These are phyloP conservation scores for Acrossocheilus wenchowensis DNA, from an alignment of 2,797 vertebrate genomes.

Conservation along the genomic window DNA sequence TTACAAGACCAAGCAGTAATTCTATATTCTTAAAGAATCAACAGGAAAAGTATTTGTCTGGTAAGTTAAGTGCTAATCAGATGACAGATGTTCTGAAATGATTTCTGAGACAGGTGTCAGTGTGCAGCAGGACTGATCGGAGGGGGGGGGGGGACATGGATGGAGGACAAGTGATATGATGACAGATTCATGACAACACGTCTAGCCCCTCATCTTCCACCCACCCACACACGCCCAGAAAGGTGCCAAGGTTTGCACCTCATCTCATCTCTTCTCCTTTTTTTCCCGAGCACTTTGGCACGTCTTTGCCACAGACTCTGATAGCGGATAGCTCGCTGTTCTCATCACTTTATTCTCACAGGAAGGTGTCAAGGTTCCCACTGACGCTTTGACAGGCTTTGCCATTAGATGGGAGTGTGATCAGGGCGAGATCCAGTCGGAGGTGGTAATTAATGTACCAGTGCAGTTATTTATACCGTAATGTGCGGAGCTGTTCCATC, in stretches of 20 bases:
- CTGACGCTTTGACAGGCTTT: constrained; percentile 62
- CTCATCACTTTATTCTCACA: constrained; percentile 68
- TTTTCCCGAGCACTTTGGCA: constrained; percentile 56
- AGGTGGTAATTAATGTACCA: constrained; percentile 73
- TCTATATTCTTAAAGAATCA: neutral
- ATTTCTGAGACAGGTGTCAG: constrained; percentile 53
- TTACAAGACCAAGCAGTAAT: neutral
- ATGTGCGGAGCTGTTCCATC: constrained; percentile 61
- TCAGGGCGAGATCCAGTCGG: constrained; percentile 65
- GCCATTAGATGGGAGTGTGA: constrained; percentile 62
- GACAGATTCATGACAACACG: constrained; percentile 52
- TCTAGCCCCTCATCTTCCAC: constrained; percentile 48
- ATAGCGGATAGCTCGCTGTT: constrained; percentile 55
- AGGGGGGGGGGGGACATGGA: neutral
- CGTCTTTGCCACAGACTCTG: constrained; percentile 51
- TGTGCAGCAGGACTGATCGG: constrained; percentile 18
- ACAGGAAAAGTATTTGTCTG: constrained; percentile 37
- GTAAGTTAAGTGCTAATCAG: constrained; percentile 46
- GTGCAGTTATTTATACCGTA: constrained; percentile 70
- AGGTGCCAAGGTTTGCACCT: constrained; percentile 67
- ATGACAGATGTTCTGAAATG: constrained; percentile 51
- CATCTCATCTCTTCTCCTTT: constrained; percentile 44
- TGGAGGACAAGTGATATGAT: constrained; percentile 19
- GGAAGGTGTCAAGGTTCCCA: constrained; percentile 68
- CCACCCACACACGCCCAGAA: constrained; percentile 48